Evolutionary conservation across 2,888 invertebrate genomes (phyloP).

Genomic region (Rhamphomyia laevipes): DNA sequence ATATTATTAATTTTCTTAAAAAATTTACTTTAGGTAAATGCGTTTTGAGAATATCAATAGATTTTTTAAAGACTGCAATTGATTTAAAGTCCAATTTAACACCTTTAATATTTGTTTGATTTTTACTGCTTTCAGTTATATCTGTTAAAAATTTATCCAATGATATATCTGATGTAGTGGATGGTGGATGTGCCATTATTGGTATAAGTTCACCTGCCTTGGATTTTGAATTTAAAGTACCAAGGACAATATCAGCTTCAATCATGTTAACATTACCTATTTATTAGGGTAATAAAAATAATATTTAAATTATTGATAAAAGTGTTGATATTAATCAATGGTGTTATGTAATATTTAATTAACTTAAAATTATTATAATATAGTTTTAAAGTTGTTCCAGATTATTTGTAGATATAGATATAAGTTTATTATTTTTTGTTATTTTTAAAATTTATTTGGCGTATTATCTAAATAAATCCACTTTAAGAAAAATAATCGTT

Average conservation of each 20-base stretch:
- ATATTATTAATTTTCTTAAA: background rate
- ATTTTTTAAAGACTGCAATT: slow-evolving; percentile 55
- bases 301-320: background rate
- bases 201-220: slow-evolving; percentile 42
- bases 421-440: too few relatives aligned
- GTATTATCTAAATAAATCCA: too few relatives aligned
- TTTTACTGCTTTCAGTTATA: slow-evolving; percentile 43
- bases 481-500: too few relatives aligned
- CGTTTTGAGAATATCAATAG: slow-evolving; percentile 39
- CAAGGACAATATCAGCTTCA: slow-evolving; percentile 74
- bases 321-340: background rate
- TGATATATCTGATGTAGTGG: slow-evolving; percentile 57
- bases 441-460: too few relatives aligned
- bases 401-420: too few relatives aligned
- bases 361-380: too few relatives aligned
- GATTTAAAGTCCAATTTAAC: slow-evolving; percentile 83
- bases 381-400: too few relatives aligned
- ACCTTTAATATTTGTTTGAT: slow-evolving; percentile 49
- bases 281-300: background rate
- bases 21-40: slow-evolving; percentile 33
- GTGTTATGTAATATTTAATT: too few relatives aligned
- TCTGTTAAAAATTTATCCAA: slow-evolving; percentile 57
- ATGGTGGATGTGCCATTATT: slow-evolving; percentile 81
- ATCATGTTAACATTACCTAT: slow-evolving; percentile 59
- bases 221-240: slow-evolving; percentile 40